Percentiles rank a stretch among this genome's conserved stretches.
Conservation (phyloP, 2,797 vertebrate genomes). For the Sphenopsis melanotis region DNA sequence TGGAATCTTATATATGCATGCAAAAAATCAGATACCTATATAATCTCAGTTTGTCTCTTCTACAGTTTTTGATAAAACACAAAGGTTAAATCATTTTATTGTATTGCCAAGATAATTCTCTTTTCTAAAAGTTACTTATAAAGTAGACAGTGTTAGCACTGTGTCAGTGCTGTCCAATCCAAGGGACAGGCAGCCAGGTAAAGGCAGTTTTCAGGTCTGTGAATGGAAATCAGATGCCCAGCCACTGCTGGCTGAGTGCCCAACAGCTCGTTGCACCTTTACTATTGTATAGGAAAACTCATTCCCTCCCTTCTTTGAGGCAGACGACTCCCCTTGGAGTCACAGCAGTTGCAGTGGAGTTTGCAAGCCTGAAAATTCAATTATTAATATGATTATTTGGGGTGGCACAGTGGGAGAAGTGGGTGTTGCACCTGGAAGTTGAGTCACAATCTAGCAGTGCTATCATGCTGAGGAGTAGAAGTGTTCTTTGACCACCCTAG, state of each 20-base stretch:
- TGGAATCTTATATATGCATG: not conserved
- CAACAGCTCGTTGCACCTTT: not conserved
- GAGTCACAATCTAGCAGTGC: not conserved
- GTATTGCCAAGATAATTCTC: not conserved
- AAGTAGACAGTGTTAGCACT: not conserved
- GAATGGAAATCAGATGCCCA: not conserved
- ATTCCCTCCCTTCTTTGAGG: not conserved
- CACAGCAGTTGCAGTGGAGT: not conserved
- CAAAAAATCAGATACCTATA: not conserved
- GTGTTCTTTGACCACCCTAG: not conserved
- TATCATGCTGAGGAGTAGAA: not conserved
- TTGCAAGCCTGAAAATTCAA: not conserved
- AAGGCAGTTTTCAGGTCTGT: not conserved
- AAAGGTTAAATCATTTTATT: not conserved
- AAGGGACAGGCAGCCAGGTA: not conserved
- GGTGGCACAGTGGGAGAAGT: not conserved
- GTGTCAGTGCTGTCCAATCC: not conserved
- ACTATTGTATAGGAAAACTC: not conserved
- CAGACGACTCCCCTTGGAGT: not conserved
- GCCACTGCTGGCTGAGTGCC: not conserved
- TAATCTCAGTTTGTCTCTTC: not conserved
- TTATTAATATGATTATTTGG: not conserved
- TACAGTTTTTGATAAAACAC: not conserved
- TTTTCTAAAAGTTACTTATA: not conserved
- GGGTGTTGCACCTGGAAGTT: accelerated